Base-by-base conservation (phyloP, 2,113 vertebrate species). In the Gambusia holbrooki region DNA sequence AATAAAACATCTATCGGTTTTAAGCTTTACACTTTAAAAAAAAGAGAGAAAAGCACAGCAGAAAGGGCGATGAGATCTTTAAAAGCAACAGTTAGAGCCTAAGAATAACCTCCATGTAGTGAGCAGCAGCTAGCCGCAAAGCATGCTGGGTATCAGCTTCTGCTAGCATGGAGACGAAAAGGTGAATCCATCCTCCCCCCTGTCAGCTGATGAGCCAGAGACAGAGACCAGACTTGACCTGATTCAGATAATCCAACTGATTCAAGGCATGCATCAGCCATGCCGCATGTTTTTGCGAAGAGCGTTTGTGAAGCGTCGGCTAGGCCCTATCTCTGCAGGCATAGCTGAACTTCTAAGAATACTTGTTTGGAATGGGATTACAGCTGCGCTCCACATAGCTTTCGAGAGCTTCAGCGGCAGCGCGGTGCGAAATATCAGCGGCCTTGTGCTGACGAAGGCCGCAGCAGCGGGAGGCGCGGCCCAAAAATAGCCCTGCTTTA, bases 401-500 rank as follows among this genome's bases (percentile, higher is more conserved):
- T 75, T 76, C 15, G 75, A 83, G 77, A 45, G 68, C 76, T 76
- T 66, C 77, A 30, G 82, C 67, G 25, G 76, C 90, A 60, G 71
- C 62, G 28, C 51, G 84, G 86, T 83, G 84, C 32, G 69, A 87
- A 84, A 84, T 90, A 84, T 84, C 81, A 79, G 76, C 60, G 51
- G 65, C 78, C 73, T 77, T 17, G 29, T 69, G 62, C 73, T 77
- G 79, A 79, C 66, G 54, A 71, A 79, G 73, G 65, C 14, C 14
- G 42, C 42, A 45, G 42, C 42, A 45, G 42, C 14, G 14, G 42
- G 42, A 45, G 42, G 42, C 64, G 60, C 4, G 11, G 69, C 69
- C 86, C 90, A 92, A 89, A 92, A 87, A 92, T 92, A 92, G 78
- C 71, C 32, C 48, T 12, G 76, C 86, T 92, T 82, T 72, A 83